These are phyloP conservation scores for Pheosia tremula DNA, from an alignment of 2,888 invertebrate species.

Conservation along the genomic window DNA sequence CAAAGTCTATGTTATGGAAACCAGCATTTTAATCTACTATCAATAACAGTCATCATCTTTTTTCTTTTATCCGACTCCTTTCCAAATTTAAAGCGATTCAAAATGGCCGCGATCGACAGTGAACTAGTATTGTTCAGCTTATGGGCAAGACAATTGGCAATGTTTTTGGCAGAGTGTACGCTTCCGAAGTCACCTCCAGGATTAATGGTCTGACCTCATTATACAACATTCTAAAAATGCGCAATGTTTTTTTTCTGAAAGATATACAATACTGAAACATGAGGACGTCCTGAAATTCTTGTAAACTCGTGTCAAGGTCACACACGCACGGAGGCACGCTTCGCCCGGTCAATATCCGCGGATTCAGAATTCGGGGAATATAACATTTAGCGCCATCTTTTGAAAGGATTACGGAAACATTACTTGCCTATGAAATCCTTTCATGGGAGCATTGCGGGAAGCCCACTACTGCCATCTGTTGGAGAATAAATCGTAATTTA, in stretches of 20 bases:
- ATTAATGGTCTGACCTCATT: no score
- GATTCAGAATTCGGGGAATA: neutral
- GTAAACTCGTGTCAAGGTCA: conserved; percentile 15
- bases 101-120: no score
- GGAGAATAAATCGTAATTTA: neutral
- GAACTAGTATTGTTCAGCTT: no score
- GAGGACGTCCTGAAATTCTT: conserved; percentile 4
- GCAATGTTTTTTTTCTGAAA: neutral
- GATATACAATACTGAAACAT: conserved; percentile 1
- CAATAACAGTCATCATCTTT: no score
- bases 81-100: no score
- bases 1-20: no score
- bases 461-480: neutral
- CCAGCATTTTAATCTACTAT: no score
- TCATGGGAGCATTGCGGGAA: neutral
- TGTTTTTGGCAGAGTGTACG: no score
- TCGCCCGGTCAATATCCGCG: neutral
- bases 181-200: no score
- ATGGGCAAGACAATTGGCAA: no score
- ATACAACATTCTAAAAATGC: no score
- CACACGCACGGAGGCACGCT: neutral
- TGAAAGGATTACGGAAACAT: neutral
- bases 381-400: neutral
- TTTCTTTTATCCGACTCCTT: no score
- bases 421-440: neutral